Conservation (phyloP, 2,797 vertebrate species). For the Gymnoscopelus braueri region DNA sequence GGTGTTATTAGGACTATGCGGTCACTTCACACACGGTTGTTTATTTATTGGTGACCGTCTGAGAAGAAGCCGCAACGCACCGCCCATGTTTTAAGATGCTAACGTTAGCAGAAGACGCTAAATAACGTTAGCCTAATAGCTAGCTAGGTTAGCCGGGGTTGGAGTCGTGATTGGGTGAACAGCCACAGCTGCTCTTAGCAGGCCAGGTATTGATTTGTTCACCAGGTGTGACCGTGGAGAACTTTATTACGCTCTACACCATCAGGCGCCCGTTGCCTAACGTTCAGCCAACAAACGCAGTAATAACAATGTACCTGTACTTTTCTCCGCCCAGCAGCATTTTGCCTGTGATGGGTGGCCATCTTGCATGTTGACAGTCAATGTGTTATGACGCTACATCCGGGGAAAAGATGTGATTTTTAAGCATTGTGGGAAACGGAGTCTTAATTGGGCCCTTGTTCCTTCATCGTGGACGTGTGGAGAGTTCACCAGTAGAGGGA, state of each 20-base stretch:
- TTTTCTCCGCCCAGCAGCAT: slow-evolving; percentile 98
- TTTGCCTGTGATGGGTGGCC: slow-evolving; percentile 99
- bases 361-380: slow-evolving; percentile 99
- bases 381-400: slow-evolving; percentile 84
- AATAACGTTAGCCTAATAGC: slow-evolving; percentile 53
- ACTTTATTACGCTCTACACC: not conserved
- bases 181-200: slow-evolving; percentile 5
- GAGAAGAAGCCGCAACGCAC: not conserved
- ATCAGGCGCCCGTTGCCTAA: not conserved
- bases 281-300: slow-evolving; percentile 3
- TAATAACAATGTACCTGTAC: slow-evolving; percentile 87
- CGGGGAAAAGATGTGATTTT: slow-evolving; percentile 64
- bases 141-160: slow-evolving; percentile 69
- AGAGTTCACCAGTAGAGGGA: slow-evolving; percentile 5
- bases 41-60: no score
- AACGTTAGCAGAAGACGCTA: slow-evolving; percentile 56
- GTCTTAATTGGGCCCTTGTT: slow-evolving; percentile 24
- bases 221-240: not conserved
- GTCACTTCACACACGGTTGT: no score
- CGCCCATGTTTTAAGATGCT: slow-evolving; percentile 17
- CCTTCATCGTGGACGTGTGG: no score
- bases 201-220: not conserved
- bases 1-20: not conserved
- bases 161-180: slow-evolving; percentile 52
- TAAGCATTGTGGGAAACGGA: slow-evolving; percentile 66